Evolutionary conservation across 1,140 invertebrate species (phyloP).

Genomic region (Lordiphosa collinella): DNA sequence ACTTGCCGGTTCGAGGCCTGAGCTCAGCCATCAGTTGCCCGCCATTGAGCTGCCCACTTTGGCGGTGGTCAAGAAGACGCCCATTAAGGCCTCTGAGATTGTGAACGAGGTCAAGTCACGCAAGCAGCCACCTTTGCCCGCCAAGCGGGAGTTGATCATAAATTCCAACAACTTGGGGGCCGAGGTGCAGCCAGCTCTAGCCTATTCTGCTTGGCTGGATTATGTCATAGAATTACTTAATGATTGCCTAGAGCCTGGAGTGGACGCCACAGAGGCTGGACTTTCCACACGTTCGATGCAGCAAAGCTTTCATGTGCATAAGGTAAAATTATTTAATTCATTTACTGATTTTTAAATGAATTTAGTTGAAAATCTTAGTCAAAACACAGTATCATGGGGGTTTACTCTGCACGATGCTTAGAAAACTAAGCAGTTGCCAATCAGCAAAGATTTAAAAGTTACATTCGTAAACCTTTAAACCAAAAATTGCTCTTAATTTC

Average conservation of each 20-base stretch:
- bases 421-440: too few relatives aligned
- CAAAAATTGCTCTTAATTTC: too few relatives aligned
- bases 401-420: too few relatives aligned
- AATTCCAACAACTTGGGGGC: conserved; percentile 2
- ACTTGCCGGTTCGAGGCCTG: conserved; percentile 32
- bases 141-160: conserved; percentile 57
- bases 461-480: too few relatives aligned
- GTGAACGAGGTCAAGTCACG: conserved; percentile 50
- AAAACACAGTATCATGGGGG: too few relatives aligned
- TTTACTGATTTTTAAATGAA: too few relatives aligned
- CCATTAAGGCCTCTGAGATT: conserved; percentile 55
- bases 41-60: conserved; percentile 60
- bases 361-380: too few relatives aligned
- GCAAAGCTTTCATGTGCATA: conserved; percentile 64
- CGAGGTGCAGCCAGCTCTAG: conserved; percentile 38
- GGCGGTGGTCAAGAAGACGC: conserved; percentile 55
- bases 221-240: conserved; percentile 71
- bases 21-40: conserved; percentile 37
- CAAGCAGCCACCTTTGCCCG: conserved; percentile 52
- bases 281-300: conserved; percentile 19
- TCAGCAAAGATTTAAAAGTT: too few relatives aligned
- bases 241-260: conserved; percentile 31
- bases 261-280: not conserved
- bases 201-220: conserved; percentile 64
- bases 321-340: conserved; percentile 10